phyloP scores from a whole-genome alignment of 2,888 invertebrate genomes.

The Plebejus argus region DNA sequence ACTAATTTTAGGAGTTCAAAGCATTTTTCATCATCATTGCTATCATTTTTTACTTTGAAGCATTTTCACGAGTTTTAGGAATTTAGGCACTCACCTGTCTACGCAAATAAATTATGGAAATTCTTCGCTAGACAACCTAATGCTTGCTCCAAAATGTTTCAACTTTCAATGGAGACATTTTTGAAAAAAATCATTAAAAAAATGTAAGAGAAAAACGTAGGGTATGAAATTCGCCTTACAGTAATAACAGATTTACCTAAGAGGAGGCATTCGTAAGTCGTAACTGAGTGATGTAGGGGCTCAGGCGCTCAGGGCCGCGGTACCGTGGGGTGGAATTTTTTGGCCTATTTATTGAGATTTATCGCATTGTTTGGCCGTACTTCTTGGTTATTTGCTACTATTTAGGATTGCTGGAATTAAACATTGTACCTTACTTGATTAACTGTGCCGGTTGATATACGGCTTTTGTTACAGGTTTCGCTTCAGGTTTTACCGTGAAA shows the following conservation, averaged over 20 bases:
- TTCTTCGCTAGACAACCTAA: background rate
- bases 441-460: constrained; percentile 18
- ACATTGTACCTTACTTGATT: constrained; percentile 23
- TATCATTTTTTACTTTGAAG: background rate
- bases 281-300: constrained; percentile 31
- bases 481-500: background rate
- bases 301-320: constrained; percentile 27
- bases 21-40: background rate
- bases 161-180: background rate
- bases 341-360: constrained; percentile 47
- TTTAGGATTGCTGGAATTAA: constrained; percentile 30
- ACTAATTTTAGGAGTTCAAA: constrained; percentile 12
- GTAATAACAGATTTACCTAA: constrained; percentile 41
- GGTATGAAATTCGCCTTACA: constrained; percentile 10
- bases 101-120: background rate
- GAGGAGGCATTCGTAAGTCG: constrained; percentile 35
- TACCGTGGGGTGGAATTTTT: constrained; percentile 41
- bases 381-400: constrained; percentile 35
- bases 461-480: background rate
- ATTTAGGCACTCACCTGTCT: background rate
- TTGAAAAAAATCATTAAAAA: background rate
- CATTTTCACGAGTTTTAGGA: background rate
- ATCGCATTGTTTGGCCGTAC: constrained; percentile 44
- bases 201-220: background rate
- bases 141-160: background rate